Evolutionary conservation across 2,113 vertebrate species (phyloP), one percentile per base, ranked within the genome.

Genomic region (Alaudala cheleensis): DNA sequence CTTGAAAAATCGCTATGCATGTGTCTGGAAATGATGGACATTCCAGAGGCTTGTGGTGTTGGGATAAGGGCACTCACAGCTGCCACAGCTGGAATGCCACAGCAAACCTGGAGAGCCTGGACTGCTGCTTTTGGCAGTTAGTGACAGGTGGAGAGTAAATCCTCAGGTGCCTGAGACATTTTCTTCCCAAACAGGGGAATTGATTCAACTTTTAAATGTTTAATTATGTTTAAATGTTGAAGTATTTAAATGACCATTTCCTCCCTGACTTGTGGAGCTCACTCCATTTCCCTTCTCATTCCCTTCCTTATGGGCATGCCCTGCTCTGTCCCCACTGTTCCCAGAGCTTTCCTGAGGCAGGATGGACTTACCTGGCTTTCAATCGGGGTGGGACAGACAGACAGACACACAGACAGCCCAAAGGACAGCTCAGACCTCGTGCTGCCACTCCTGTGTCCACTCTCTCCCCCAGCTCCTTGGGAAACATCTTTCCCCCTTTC

Each of bases 1-100:
- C 91, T 96, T 94, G 58, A 86, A 94, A 96, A 90, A 58, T 64
- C 7, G 26, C 80, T 94, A 94, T 97, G 93, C 96, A 93, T 92
- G 61, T 81, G 71, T 11, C 72, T 73, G 58, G 64, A 14, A 67
- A 78, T 47, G 72, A 92, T 83, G 88, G 92, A 39, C 92, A 56
- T 93, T 93, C 76, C 90, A 81, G 47, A 25, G 92, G 86, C 79
- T 77, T 34, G 2, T 23, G 70, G 86, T 93, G 88, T 34, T 92
- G 95, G 92, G 82, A 56, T 54, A 11, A 93, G 44, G 58, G 76
- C 62, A 12, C 74, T 88, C 11, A 24, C 85, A 77, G 62, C 4
- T 83, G 71, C 15, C 67, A 42, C 86, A 90, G 39, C 82, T 78
- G 82, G 28, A 77, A 51, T 47, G 3, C 23, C 60, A 79, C 51